Base-by-base conservation (phyloP, 2,113 vertebrate species). In the Takifugu flavidus region DNA sequence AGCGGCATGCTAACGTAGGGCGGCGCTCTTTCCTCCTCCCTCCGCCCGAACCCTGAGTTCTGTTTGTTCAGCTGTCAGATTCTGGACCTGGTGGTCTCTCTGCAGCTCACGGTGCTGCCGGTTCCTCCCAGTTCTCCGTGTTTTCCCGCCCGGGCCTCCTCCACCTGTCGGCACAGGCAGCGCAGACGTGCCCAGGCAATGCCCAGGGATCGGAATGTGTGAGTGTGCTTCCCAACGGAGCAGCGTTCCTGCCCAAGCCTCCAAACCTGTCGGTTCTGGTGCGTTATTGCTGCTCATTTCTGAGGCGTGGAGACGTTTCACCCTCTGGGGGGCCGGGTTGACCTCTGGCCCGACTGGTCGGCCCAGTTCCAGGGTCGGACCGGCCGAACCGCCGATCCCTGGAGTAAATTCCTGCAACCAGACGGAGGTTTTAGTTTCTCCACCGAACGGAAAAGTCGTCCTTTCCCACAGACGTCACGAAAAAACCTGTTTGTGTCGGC, bases 131-230 rank as follows among this genome's bases (percentile, higher is more conserved):
- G 56, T 46, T 56, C 51, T 12, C 28, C 49, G 66, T 25, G 46
- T 15, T 56, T 72, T 69, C 52, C 28, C 54, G 51, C 20, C 57
- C 8, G 20, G 42, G 53, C 53, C 72, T 83, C 70, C 67, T 27
- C 86, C 74, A 72, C 56, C 71, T 62, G 60, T 73, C 74, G 78
- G 71, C 70, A 70, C 71, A 56, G 52, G 68, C 70, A 77, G 60
- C 49, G 51, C 25, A 70, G 78, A 50, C 89, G 82, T 83, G 89
- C 78, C 74, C 84, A 80, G 87, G 83, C 88, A 86, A 67, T 78
- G 78, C 75, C 75, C 80, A 64, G 68, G 85, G 81, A 65, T 84
- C 5, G 81, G 85, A 85, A 86, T 87, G 86, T 51, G 59, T 82
- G 79, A 77, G 66, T 44, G 29, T 53, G 56, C 25, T 44, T 47